Percentiles rank a stretch among this genome's conserved stretches.
Evolutionary conservation across 2,797 vertebrate species (phyloP).

Genomic region (Megaceryle alcyon): DNA sequence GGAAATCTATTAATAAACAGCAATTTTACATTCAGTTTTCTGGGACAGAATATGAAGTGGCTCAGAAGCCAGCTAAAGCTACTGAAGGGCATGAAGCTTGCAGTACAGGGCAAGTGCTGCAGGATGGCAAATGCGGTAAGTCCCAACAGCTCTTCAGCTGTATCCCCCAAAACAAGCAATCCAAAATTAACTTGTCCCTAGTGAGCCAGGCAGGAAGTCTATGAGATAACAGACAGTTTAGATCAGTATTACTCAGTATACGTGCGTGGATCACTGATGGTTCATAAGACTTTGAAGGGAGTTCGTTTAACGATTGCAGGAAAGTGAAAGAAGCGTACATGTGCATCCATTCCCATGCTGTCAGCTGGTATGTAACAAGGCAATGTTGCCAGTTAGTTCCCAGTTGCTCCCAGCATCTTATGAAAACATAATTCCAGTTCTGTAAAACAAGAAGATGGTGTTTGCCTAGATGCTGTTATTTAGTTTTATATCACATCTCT

Average conservation of each 20-base stretch:
- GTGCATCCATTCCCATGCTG: background rate
- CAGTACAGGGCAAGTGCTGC: slow-evolving; percentile 87
- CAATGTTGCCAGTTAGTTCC: background rate
- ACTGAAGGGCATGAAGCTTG: slow-evolving; percentile 83
- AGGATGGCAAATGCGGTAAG: slow-evolving; percentile 91
- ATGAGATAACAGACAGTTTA: background rate
- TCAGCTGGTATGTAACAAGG: background rate
- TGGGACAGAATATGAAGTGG: slow-evolving; percentile 92
- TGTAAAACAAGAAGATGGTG: background rate
- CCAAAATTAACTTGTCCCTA: background rate
- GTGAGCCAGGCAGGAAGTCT: background rate
- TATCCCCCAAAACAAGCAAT: background rate
- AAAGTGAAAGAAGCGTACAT: background rate
- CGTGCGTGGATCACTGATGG: background rate
- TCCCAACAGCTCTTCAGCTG: background rate
- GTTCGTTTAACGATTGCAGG: background rate
- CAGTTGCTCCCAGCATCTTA: background rate
- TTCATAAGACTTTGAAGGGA: background rate
- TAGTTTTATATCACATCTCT: background rate
- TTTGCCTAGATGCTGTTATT: background rate
- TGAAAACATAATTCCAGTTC: background rate
- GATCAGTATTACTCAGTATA: background rate
- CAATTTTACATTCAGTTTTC: slow-evolving; percentile 96
- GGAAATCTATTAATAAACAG: slow-evolving; percentile 94
- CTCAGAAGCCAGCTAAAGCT: slow-evolving; percentile 86